A percentile compares a stretch with the other conserved stretches of the same genome.
phyloP scores from a whole-genome alignment of 2,888 invertebrate species.

The Apamea monoglypha region DNA sequence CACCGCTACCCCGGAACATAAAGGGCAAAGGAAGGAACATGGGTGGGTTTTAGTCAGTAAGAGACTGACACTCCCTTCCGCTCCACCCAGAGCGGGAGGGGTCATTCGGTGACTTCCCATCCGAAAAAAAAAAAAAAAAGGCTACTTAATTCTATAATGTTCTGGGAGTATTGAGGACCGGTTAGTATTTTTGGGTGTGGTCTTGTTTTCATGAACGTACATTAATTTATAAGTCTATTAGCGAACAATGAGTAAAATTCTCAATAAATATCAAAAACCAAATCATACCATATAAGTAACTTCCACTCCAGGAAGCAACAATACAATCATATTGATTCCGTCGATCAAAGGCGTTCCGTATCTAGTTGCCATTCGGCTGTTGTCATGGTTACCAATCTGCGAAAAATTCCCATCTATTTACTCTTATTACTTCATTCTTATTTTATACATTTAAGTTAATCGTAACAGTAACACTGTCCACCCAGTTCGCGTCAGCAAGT shows the following conservation, averaged over 20 bases:
- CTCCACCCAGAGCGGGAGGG: too few relatives aligned
- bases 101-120: too few relatives aligned
- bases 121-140: too few relatives aligned
- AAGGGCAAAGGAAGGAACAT: too few relatives aligned
- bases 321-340: conserved; percentile 92
- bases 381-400: conserved; percentile 93
- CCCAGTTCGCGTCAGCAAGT: conserved; percentile 93
- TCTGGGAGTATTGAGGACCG: neutral
- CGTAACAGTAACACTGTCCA: conserved; percentile 88
- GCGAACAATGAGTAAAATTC: neutral
- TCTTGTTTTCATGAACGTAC: neutral
- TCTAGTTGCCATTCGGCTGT: conserved; percentile 91
- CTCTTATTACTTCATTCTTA: conserved; percentile 15
- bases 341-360: conserved; percentile 92
- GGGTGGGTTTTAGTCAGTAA: too few relatives aligned
- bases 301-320: conserved; percentile 94
- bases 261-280: neutral
- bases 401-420: conserved; percentile 55
- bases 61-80: too few relatives aligned
- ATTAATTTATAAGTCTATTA: neutral
- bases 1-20: too few relatives aligned
- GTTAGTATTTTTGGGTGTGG: neutral
- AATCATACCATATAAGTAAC: conserved; percentile 91
- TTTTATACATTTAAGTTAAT: conserved; percentile 21
- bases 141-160: neutral